Evolutionary conservation across 2,113 vertebrate genomes (phyloP).

Genomic region (Nannobrachium achirus): DNA sequence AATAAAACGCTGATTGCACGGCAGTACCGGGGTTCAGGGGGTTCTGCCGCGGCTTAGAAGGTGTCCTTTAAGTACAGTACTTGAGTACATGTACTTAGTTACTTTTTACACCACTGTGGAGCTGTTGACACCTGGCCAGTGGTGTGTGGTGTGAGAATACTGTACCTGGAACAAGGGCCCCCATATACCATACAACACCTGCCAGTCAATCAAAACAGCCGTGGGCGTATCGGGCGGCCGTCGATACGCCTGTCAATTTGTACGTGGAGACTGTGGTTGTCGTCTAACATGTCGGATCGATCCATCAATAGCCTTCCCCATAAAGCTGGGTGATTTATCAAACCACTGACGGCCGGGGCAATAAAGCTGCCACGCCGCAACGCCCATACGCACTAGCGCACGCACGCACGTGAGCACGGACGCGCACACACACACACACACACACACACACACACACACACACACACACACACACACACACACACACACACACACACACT

Average conservation of each 20-base stretch:
- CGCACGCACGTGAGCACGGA: constrained; percentile 38
- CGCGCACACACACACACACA: constrained; percentile 14
- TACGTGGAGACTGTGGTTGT: constrained; percentile 42
- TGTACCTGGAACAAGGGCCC: too few species aligned
- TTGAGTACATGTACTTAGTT: too few species aligned
- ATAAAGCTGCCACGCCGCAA: constrained; percentile 66
- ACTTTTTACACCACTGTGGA: too few species aligned
- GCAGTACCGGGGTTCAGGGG: too few species aligned
- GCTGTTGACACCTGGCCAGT: too few species aligned
- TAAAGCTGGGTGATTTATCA: constrained; percentile 61
- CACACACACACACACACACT: too few species aligned
- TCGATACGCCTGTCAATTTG: constrained; percentile 52
- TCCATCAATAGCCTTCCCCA: constrained; percentile 46
- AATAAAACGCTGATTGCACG: too few species aligned
- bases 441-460: not conserved
- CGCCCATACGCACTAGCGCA: constrained; percentile 15
- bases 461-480: constrained; percentile 6
- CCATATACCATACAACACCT: constrained; percentile 1
- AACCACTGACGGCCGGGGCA: constrained; percentile 41
- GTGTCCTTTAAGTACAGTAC: too few species aligned
- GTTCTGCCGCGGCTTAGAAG: too few species aligned
- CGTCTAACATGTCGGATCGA: constrained; percentile 51
- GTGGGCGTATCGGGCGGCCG: not conserved
- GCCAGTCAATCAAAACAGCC: constrained; percentile 47
- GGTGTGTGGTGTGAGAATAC: too few species aligned